Base-by-base conservation (phyloP, 2,797 vertebrate genomes). In the Neosilurus mollespiculum region DNA sequence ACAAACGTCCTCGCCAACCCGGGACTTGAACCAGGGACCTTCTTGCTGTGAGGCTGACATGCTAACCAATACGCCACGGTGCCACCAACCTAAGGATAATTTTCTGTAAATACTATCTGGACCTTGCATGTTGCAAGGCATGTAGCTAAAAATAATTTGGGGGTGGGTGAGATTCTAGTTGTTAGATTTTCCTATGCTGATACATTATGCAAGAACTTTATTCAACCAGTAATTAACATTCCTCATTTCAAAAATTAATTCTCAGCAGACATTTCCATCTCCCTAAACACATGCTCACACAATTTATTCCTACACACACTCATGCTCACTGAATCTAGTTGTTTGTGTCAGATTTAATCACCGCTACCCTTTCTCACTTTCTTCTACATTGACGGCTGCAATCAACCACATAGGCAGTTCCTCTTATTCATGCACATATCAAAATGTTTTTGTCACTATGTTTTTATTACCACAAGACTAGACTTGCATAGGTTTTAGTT, bases 151-250 rank as follows among this genome's bases (percentile, higher is more conserved):
- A 76, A 76, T 14, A 11, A 0, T 61, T n/a, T n/a, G 11, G 20
- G 20, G 56, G 6, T 43, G 20, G 11, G 20, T n/a, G 3, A 4
- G 73, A 34, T 59, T 59, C 73, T 59, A 59, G 26, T 26, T 37
- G 18, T 76, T 9, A 59, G 30, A 59, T 12, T 59, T 76, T 37
- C 59, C 56, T 37, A 3, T n/a, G 18, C 20, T n/a, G 30, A 61
- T n/a, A 22, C 58, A 77, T 61, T 77, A 77, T 43, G 20, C 30
- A 59, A 43, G 59, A 77, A 66, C 69, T 76, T 49, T 67, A 79
- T 67, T 76, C 54, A 76, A 56, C 49, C 51, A 34, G 58, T 77
- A 72, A 86, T 81, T 73, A 78, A 26, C 73, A 81, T 81, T 34
- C 66, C 58, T 59, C 53, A n/a, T 78, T 75, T 59, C 59, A 66